Evolutionary conservation across 1,140 invertebrate species (phyloP).

Genomic region (Hetaerina americana): DNA sequence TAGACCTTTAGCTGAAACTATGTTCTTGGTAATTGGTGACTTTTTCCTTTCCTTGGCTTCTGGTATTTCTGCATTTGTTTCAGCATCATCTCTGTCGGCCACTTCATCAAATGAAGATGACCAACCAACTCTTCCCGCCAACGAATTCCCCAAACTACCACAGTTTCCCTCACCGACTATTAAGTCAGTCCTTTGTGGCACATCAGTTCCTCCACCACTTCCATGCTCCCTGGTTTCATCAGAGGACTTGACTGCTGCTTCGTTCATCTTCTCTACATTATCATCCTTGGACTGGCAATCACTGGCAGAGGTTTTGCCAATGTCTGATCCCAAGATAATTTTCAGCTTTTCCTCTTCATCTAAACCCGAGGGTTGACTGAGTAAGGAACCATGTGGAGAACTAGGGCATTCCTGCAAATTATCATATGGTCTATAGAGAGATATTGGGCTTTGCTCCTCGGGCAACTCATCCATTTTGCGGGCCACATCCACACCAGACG

Average conservation of each 20-base stretch:
- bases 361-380: conserved; percentile 30
- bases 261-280: not conserved
- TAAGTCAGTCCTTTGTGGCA: conserved; percentile 9
- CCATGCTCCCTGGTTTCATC: conserved; percentile 17
- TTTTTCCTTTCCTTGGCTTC: conserved; percentile 2
- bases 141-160: conserved; percentile 43
- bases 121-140: conserved; percentile 50
- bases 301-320: conserved; percentile 1
- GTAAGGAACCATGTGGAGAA: conserved; percentile 21
- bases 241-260: conserved; percentile 1
- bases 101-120: conserved; percentile 44
- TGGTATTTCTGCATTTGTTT: conserved; percentile 26
- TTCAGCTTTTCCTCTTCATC: conserved; percentile 23
- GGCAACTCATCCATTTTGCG: conserved; percentile 36
- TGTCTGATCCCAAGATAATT: conserved; percentile 18
- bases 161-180: not conserved
- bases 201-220: conserved; percentile 11
- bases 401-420: too few relatives aligned
- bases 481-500: conserved; percentile 53
- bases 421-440: too few relatives aligned
- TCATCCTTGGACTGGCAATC: conserved; percentile 10
- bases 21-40: too few relatives aligned
- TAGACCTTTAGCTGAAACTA: conserved; percentile 19
- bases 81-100: not conserved
- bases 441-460: not conserved